Conservation (phyloP, 1,140 invertebrate genomes). For the Gonatopus flavifemur region DNA sequence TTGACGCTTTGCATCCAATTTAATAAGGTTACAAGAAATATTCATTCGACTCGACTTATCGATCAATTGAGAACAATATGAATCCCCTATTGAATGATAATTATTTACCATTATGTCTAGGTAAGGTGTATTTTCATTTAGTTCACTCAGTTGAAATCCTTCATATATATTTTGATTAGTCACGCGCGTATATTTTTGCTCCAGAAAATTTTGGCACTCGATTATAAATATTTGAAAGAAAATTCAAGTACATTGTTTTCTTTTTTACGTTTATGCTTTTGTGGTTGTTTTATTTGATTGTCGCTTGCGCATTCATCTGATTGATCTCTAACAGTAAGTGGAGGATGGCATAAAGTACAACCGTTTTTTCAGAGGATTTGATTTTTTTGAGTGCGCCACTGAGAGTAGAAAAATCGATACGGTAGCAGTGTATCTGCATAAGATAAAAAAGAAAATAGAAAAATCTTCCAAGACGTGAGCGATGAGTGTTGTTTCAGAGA, state of each 20-base stretch:
- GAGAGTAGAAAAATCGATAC: constrained; percentile 22
- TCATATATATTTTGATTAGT: constrained; percentile 20
- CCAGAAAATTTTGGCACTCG: constrained; percentile 25
- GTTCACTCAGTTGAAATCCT: no score
- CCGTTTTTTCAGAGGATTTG: constrained; percentile 23
- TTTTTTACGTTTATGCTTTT: constrained; percentile 36
- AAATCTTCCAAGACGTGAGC: constrained; percentile 46
- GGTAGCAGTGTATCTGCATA: constrained; percentile 13
- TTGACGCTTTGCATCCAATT: no score
- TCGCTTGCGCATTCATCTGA: constrained; percentile 40
- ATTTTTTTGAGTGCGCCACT: constrained; percentile 15
- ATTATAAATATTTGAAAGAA: constrained; percentile 23
- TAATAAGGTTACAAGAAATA: no score
- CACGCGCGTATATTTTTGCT: constrained; percentile 16
- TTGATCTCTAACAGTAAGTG: constrained; percentile 42
- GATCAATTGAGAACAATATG: no score
- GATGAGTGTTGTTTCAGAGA: constrained; percentile 59
- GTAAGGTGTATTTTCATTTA: constrained; percentile 18
- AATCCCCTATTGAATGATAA: no score
- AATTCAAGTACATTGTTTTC: constrained; percentile 20
- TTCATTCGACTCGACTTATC: no score
- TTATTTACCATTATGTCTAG: constrained; percentile 22
- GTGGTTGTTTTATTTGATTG: constrained; percentile 34
- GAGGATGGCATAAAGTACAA: constrained; percentile 29
- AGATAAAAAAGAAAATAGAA: constrained; percentile 3